Conservation (phyloP, 2,888 invertebrate genomes). For the Ormyrus nitidulus region DNA sequence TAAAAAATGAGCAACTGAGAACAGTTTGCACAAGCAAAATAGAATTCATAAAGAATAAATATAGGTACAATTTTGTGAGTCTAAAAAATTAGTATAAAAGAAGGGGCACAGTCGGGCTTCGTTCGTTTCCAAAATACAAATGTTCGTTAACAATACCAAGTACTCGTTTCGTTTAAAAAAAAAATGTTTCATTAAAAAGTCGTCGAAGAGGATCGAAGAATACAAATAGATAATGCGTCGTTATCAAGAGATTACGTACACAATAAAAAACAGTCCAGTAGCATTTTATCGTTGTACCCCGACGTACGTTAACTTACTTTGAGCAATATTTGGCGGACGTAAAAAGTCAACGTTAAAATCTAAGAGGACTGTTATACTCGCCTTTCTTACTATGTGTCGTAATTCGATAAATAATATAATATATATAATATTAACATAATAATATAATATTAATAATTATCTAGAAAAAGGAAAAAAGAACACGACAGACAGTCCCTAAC, state of each 20-base stretch:
- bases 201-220: constrained; percentile 38
- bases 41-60: constrained; percentile 6
- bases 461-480: constrained; percentile 41
- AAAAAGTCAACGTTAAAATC: constrained; percentile 23
- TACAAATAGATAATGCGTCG: constrained; percentile 32
- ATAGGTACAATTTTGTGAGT: constrained; percentile 42
- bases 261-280: constrained; percentile 38
- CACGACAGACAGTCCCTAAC: constrained; percentile 42
- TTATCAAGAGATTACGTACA: constrained; percentile 37
- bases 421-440: constrained; percentile 25
- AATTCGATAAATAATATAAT: constrained; percentile 45
- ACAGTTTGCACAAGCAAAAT: constrained; percentile 42
- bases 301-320: neutral
- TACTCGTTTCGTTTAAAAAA: constrained; percentile 26
- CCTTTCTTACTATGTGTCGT: constrained; percentile 20
- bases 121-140: constrained; percentile 19
- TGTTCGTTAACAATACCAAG: constrained; percentile 24
- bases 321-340: neutral
- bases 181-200: constrained; percentile 37
- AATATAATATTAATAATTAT: constrained; percentile 46
- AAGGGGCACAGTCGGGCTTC: constrained; percentile 2
- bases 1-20: constrained; percentile 40
- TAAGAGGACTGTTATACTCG: constrained; percentile 16
- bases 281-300: neutral
- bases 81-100: constrained; percentile 50